Base-by-base conservation (phyloP, 2,113 vertebrate genomes). In the Charadrius vociferus region DNA sequence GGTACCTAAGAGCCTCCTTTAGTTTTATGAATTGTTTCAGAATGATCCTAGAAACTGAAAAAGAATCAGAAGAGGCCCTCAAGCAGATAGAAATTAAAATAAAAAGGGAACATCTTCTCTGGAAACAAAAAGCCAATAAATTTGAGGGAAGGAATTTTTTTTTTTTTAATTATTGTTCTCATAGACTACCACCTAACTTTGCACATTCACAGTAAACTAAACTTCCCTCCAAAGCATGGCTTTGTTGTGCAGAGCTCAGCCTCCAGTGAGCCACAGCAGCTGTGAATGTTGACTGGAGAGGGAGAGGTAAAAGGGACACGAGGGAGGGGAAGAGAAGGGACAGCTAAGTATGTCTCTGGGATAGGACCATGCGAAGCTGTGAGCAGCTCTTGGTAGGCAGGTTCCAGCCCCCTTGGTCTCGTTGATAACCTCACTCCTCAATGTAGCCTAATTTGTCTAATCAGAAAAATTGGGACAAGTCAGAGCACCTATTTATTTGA, bases 11-110 rank as follows among this genome's bases (percentile, higher is more conserved):
- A 97, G 87, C 79, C 93, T 95, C 85, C 61, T 95, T 96, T 88
- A 81, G 74, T 88, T 94, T 96, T 97, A 95, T 88, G 58, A 96
- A 96, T 94, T 90, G 91, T 75, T 88, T 94, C 87, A 95, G 74
- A 89, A 94, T 49, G 32, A 97, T 95, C 81, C 87, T 85, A 12
- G 14, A 70, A 95, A 93, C 81, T 36, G 74, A 80, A 88, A 89
- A 95, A 67, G 81, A 87, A 91, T 68, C 87, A 91, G 78, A 88
- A 94, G 71, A 96, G 77, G 66, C 86, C 95, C 94, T 95, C 91
- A 72, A 97, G 95, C 96, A 87, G 73, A 91, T 10, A 96, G 81
- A 68, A 68, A 95, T 75, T 95, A 91, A 96, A 97, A 96, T 77
- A 80, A 89, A 93, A 93, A 96, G 45, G 34, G 53, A 95, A 89